Percentiles rank a stretch among this genome's conserved stretches.
Evolutionary conservation across 1,140 invertebrate genomes (phyloP).

Genomic region (Lordiphosa collinella): DNA sequence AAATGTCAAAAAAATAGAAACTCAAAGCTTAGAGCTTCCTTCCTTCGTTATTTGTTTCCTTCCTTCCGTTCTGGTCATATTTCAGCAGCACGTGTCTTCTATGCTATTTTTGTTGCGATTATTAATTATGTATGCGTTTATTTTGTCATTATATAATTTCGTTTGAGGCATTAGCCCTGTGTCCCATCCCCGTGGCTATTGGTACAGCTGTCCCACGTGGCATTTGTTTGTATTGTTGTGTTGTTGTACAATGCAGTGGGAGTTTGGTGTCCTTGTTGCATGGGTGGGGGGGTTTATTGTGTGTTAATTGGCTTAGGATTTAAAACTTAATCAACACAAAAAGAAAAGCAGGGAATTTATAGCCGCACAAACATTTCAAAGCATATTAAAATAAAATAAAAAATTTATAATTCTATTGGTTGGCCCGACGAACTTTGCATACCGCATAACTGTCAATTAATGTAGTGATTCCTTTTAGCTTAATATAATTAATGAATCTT

Average conservation of each 20-base stretch:
- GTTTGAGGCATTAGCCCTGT: conserved; percentile 56
- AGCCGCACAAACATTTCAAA: too few relatives aligned
- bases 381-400: too few relatives aligned
- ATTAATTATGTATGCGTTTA: conserved; percentile 57
- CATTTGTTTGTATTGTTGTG: conserved; percentile 8
- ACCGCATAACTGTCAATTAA: too few relatives aligned
- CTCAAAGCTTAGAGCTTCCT: too few relatives aligned
- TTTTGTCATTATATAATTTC: conserved; percentile 57
- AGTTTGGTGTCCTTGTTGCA: conserved; percentile 2
- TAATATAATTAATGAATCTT: too few relatives aligned
- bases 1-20: too few relatives aligned
- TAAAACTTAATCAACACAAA: neutral
- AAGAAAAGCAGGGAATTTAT: too few relatives aligned
- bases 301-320: conserved; percentile 8
- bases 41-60: too few relatives aligned
- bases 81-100: neutral
- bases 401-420: too few relatives aligned
- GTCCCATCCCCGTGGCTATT: neutral
- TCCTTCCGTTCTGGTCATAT: too few relatives aligned
- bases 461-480: too few relatives aligned
- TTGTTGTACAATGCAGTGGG: neutral
- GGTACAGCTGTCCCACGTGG: neutral
- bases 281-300: neutral
- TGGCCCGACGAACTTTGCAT: too few relatives aligned
- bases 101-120: conserved; percentile 16